These are phyloP conservation scores for Andrena trimmerana DNA, from an alignment of 2,888 invertebrate species.

Conservation along the genomic window DNA sequence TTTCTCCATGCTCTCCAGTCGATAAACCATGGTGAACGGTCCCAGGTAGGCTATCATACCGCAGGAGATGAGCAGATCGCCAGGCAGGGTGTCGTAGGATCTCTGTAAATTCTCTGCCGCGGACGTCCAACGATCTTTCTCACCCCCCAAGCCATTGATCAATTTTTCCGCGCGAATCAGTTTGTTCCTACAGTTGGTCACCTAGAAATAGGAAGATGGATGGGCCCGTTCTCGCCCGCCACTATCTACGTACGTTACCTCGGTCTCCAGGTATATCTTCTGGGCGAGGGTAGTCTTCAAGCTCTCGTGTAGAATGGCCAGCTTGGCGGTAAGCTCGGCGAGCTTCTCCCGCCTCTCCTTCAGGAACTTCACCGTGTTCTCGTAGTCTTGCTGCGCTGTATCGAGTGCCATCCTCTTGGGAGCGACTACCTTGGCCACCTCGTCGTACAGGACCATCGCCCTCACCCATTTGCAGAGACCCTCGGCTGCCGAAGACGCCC, in stretches of 20 bases:
- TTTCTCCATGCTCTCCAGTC: conserved; percentile 76
- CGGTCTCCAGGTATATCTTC: conserved; percentile 86
- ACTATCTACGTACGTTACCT: conserved; percentile 82
- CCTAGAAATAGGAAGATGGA: conserved; percentile 29
- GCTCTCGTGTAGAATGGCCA: conserved; percentile 85
- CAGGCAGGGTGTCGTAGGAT: conserved; percentile 87
- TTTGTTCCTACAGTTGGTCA: conserved; percentile 87
- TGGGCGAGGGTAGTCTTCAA: conserved; percentile 85
- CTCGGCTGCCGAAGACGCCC: conserved; percentile 91
- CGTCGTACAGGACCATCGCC: conserved; percentile 91
- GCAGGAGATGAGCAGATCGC: conserved; percentile 88
- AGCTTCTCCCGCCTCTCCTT: conserved; percentile 89
- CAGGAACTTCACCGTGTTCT: conserved; percentile 87
- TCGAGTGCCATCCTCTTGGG: conserved; percentile 90
- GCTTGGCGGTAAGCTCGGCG: conserved; percentile 86
- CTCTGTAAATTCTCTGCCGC: conserved; percentile 86
- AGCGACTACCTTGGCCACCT: conserved; percentile 89
- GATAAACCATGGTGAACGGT: conserved; percentile 86
- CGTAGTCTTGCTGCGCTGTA: conserved; percentile 88
- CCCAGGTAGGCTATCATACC: conserved; percentile 88
- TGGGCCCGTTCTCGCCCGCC: no score
- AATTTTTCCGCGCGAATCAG: conserved; percentile 89
- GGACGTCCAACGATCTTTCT: conserved; percentile 88
- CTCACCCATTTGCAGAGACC: conserved; percentile 92
- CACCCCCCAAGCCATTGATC: conserved; percentile 89